Conservation (phyloP, 2,113 vertebrate species). For the Tichodroma muraria region DNA sequence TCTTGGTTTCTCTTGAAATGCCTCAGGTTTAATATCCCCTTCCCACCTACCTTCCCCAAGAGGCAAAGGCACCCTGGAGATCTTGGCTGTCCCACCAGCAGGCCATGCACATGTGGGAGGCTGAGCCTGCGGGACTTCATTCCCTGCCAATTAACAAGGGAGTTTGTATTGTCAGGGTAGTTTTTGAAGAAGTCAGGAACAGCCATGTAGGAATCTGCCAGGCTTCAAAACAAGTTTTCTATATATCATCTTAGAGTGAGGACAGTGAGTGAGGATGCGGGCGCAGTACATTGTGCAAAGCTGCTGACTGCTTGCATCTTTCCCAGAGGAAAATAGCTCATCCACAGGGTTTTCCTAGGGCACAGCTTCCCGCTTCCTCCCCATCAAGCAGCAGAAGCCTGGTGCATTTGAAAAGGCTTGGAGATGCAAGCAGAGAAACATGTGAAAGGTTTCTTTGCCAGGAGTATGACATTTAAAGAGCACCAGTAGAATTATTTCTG, state of each 20-base stretch:
- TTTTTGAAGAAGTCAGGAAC: neutral
- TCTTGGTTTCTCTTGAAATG: neutral
- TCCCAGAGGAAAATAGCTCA: neutral
- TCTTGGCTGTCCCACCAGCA: neutral
- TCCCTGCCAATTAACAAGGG: neutral
- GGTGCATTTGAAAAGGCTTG: neutral
- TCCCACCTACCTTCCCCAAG: neutral
- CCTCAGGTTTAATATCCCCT: neutral
- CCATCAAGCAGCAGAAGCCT: neutral
- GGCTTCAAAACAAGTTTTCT: neutral
- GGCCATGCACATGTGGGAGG: accelerated
- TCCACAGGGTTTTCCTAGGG: neutral
- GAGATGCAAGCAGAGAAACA: neutral
- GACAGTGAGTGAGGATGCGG: accelerated
- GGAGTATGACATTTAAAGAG: constrained; percentile 9
- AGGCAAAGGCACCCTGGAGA: neutral
- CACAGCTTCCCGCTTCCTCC: neutral
- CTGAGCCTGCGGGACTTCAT: neutral
- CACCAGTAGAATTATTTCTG: neutral
- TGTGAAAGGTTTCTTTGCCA: constrained; percentile 15
- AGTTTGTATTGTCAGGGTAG: neutral
- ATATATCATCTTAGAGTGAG: neutral
- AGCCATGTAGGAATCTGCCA: neutral
- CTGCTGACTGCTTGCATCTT: neutral
- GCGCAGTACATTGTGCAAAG: accelerated